A percentile compares a stretch with the other conserved stretches of the same genome.
Evolutionary conservation across 1,140 invertebrate species (phyloP).

Genomic region (Drosophila tropicalis): DNA sequence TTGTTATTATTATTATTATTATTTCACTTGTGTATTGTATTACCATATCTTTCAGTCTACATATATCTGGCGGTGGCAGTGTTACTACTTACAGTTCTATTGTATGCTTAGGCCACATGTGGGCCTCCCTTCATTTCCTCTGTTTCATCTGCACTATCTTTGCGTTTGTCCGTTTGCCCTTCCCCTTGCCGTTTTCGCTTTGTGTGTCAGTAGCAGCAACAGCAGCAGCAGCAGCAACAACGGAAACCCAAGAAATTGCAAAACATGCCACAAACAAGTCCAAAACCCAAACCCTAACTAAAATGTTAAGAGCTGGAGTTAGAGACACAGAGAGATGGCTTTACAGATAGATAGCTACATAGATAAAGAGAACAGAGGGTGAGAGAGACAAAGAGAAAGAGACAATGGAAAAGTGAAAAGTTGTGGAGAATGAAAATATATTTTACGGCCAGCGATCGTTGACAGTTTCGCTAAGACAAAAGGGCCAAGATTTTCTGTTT

Average conservation of each 20-base stretch:
- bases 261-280: slow-evolving; percentile 22
- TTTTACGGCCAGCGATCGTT: slow-evolving; percentile 11
- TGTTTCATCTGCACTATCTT: not conserved
- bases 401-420: slow-evolving; percentile 19
- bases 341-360: not conserved
- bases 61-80: slow-evolving; percentile 14
- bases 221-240: slow-evolving; percentile 14
- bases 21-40: slow-evolving; percentile 22
- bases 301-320: not conserved
- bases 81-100: slow-evolving; percentile 18
- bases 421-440: not conserved
- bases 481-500: slow-evolving; percentile 3
- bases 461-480: slow-evolving; percentile 16
- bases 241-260: slow-evolving; percentile 23
- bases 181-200: slow-evolving; percentile 16
- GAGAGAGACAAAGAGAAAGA: not conserved
- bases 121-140: slow-evolving; percentile 11
- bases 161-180: slow-evolving; percentile 1
- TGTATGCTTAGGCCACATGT: slow-evolving; percentile 17
- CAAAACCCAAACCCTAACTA: slow-evolving; percentile 1
- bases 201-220: slow-evolving; percentile 17
- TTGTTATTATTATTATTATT: slow-evolving; percentile 16
- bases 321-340: not conserved
- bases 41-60: slow-evolving; percentile 11
- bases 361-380: not conserved